These are phyloP conservation scores for Boloria euphrosyne DNA, from an alignment of 2,888 invertebrate species.

Conservation along the genomic window DNA sequence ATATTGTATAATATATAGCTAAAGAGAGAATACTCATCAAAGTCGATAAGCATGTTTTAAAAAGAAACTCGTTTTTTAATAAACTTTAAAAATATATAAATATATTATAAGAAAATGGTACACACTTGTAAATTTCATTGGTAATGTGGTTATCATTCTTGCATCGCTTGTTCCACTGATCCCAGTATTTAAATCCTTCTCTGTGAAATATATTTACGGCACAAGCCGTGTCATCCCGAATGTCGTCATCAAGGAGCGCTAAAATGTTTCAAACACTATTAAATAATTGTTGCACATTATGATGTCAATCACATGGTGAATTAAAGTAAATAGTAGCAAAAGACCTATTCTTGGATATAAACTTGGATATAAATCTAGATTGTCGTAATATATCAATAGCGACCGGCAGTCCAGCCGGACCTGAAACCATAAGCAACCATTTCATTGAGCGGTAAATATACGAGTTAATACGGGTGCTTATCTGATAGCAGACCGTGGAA, in stretches of 20 bases:
- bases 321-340: no score
- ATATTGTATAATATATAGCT: not conserved
- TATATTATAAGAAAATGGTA: slow-evolving; percentile 8
- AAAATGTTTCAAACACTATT: slow-evolving; percentile 23
- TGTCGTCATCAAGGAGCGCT: slow-evolving; percentile 73
- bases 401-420: no score
- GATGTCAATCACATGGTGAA: no score
- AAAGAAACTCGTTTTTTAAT: not conserved
- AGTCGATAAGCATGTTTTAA: no score
- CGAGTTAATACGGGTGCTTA: no score
- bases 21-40: not conserved
- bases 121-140: slow-evolving; percentile 72
- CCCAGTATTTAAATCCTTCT: slow-evolving; percentile 75
- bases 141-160: slow-evolving; percentile 68
- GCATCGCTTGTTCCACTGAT: slow-evolving; percentile 67
- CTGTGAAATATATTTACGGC: slow-evolving; percentile 64
- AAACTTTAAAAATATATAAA: not conserved
- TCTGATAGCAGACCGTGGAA: no score
- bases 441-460: no score
- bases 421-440: no score
- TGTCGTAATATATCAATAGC: no score
- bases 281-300: no score
- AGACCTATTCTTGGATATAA: no score
- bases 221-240: slow-evolving; percentile 69
- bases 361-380: no score